Evolutionary conservation across 1,140 invertebrate genomes (phyloP), one percentile per base, ranked within the genome.

Genomic region (Polypedilum vanderplanki): DNA sequence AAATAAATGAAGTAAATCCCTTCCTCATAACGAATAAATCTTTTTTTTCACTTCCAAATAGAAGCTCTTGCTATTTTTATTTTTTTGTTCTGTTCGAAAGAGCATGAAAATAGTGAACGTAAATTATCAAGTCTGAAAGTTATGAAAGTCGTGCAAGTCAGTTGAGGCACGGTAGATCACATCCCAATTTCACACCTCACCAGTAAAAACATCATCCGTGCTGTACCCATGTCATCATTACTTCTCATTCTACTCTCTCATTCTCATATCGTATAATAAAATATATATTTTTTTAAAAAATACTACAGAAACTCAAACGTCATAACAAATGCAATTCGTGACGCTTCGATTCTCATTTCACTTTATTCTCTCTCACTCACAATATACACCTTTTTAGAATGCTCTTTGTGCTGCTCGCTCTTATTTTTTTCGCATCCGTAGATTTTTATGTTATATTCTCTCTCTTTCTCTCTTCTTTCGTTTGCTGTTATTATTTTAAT

Each of bases 241-340:
- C 20, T 70, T 70, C 18, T 57, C 20, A 20, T 20, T 70, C 17
- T 20, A 3, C 5, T 33, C 24, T 33, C n/a, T 46, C 18, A 18
- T 67, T 67, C n/a, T 18, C n/a, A n/a, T n/a, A n/a, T n/a, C 24
- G 24, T 33, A 33, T 33, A 33, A 33, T 33, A 33, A 3, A 33
- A 33, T 5, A 33, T 33, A 33, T 33, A 33, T 33, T 33, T 33
- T 33, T 33, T 33, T 33, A 33, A 33, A 33, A 33, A 33, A 33
- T 33, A 33, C 24, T 33, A 70, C 17, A 70, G 65, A 70, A 70
- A 70, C 20, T 70, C 65, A 20, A 57, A 70, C 65, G 65, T 70
- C 65, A 70, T 70, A 70, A 20, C 17, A 70, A 70, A 70, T 70
- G 65, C 65, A 70, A 70, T 70, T 70, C 65, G 65, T 70, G 65